Evolutionary conservation across 2,888 invertebrate genomes (phyloP), one percentile per base, ranked within the genome.

Genomic region (Synergus laeviventris): DNA sequence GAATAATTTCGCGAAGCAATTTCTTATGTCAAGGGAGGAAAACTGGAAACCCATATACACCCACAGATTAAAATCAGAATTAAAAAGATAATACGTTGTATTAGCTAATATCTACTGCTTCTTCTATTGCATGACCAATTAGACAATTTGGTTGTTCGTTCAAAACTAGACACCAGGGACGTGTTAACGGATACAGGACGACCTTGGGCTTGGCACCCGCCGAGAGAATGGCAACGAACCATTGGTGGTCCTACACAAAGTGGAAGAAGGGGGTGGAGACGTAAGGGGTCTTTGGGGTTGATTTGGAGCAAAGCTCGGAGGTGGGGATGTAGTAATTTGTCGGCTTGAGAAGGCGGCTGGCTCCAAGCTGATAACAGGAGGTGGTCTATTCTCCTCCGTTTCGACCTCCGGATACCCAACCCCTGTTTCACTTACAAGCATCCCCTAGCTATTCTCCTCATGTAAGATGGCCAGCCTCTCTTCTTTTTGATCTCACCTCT

Each of bases 271-370:
- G 76, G 31, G 76, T 75, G 77, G 74, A 76, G 59, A 59, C 56
- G 75, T 18, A 39, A 38, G 60, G 54, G 74, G 14, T 38, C 74
- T 70, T 78, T 74, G 64, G 76, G 82, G 81, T 81, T 85, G 86
- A 87, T 86, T 87, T 86, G 86, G 82, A 83, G 85, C 78, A 78
- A 81, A 84, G 80, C 82, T 81, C 78, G 81, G 81, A 83, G 83
- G 85, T 84, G 85, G 87, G 86, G 86, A 86, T 86, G 89, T 88
- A 89, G 90, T 90, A 89, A 90, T 90, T 90, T 90, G 89, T 90
- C 89, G 89, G 89, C 89, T 89, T 86, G 89, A 84, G 84, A 85
- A 87, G 88, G 86, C 87, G 87, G 87, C 89, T 89, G 89, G 88
- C 85, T 86, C 84, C 85, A 83, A 85, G 86, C 89, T 89, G 89